A percentile compares a stretch with the other conserved stretches of the same genome.
These are phyloP conservation scores for Clarias magur DNA, from an alignment of 2,113 vertebrate species.

Conservation along the genomic window DNA sequence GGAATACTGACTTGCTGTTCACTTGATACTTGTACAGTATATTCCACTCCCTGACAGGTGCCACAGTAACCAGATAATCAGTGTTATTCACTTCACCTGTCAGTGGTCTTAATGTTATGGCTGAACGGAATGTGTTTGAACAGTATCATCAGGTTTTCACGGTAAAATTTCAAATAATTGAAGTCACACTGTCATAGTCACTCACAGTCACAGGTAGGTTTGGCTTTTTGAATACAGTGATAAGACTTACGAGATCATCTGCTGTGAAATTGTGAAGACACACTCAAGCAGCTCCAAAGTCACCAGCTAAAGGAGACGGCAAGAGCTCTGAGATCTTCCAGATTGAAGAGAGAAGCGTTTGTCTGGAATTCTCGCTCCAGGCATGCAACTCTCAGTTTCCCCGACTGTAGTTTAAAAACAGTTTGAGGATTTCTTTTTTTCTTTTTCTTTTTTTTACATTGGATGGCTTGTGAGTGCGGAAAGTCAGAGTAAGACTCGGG, in stretches of 20 bases:
- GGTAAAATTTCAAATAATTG: slow-evolving; percentile 4
- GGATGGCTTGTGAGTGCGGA: slow-evolving; percentile 24
- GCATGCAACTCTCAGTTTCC: slow-evolving; percentile 2
- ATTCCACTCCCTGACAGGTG: no score
- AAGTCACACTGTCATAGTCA: slow-evolving; percentile 36
- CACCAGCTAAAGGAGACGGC: slow-evolving; percentile 1
- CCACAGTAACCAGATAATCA: no score
- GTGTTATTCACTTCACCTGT: no score
- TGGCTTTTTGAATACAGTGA: slow-evolving; percentile 38
- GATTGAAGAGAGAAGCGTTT: slow-evolving; percentile 34
- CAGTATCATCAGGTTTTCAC: slow-evolving; percentile 19
- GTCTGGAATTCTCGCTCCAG: slow-evolving; percentile 38
- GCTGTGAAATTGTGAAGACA: slow-evolving; percentile 27
- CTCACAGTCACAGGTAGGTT: background rate
- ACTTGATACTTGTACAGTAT: no score
- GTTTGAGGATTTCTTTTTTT: slow-evolving; percentile 53
- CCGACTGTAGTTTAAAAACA: slow-evolving; percentile 46
- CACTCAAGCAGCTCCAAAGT: slow-evolving; percentile 39
- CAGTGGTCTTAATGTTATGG: no score
- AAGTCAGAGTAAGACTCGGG: slow-evolving; percentile 40
- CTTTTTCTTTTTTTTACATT: background rate
- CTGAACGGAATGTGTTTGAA: background rate
- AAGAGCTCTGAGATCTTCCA: slow-evolving; percentile 35
- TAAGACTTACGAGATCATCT: slow-evolving; percentile 38
- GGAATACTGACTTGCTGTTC: no score